Evolutionary conservation across 2,888 invertebrate genomes (phyloP).

Genomic region (Aradus depressus): DNA sequence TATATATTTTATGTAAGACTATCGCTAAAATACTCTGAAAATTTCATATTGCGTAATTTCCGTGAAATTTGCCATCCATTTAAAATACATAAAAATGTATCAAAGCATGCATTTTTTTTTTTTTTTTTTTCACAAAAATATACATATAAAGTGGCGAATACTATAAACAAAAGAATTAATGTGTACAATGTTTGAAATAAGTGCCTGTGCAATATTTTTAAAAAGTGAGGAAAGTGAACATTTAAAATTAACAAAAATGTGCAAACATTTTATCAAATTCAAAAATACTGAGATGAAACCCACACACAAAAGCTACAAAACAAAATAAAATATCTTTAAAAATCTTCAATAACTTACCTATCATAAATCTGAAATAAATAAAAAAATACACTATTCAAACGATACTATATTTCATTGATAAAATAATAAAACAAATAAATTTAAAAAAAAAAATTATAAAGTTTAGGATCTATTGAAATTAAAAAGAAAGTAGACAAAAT

Average conservation of each 20-base stretch:
- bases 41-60: too few species aligned
- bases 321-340: conserved; percentile 10
- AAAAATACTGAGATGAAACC: conserved; percentile 17
- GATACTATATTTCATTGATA: conserved; percentile 1
- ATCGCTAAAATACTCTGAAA: too few species aligned
- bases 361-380: conserved; percentile 27
- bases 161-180: too few species aligned
- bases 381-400: conserved; percentile 14
- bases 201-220: too few species aligned
- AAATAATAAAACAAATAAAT: conserved; percentile 7
- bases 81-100: too few species aligned
- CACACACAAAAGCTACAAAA: conserved; percentile 18
- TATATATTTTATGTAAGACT: too few species aligned
- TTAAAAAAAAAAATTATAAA: conserved; percentile 20
- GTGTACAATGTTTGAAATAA: too few species aligned
- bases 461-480: conserved; percentile 1
- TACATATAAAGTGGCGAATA: too few species aligned
- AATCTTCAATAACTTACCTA: conserved; percentile 23
- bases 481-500: neutral
- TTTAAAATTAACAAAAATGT: conserved; percentile 1
- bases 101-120: too few species aligned
- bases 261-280: conserved; percentile 6
- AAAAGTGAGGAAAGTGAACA: neutral
- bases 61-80: too few species aligned
- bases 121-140: too few species aligned